Evolutionary conservation across 1,140 invertebrate species (phyloP).

Genomic region (Saxidomus purpurata): DNA sequence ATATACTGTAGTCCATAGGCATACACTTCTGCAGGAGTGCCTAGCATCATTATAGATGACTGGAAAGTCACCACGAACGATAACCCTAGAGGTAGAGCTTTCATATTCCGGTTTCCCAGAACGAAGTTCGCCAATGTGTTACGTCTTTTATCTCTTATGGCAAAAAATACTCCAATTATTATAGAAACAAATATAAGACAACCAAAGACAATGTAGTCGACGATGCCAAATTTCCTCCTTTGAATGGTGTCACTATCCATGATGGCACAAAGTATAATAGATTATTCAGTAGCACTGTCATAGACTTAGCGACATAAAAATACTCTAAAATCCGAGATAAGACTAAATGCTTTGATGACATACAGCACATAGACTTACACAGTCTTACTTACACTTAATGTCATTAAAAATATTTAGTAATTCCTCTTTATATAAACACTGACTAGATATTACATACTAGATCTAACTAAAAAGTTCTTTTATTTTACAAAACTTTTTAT

Average conservation of each 20-base stretch:
- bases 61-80: slow-evolving; percentile 17
- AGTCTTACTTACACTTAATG: too few relatives aligned
- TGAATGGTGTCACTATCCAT: background rate
- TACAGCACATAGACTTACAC: too few relatives aligned
- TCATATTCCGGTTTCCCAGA: background rate
- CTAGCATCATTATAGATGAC: slow-evolving; percentile 14
- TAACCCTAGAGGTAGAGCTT: background rate
- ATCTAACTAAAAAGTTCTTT: too few relatives aligned
- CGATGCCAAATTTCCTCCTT: background rate
- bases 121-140: background rate
- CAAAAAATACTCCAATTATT: slow-evolving; percentile 22
- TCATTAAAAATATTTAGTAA: too few relatives aligned
- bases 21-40: slow-evolving; percentile 8
- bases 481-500: too few relatives aligned
- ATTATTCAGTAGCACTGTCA: too few relatives aligned
- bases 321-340: too few relatives aligned
- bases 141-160: background rate
- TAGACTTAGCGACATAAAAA: too few relatives aligned
- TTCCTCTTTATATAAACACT: too few relatives aligned
- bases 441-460: too few relatives aligned
- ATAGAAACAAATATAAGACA: background rate
- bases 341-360: too few relatives aligned
- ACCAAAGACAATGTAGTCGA: slow-evolving; percentile 28
- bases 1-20: background rate
- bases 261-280: too few relatives aligned